Conservation (phyloP, 2,113 vertebrate species). For the Phylloscopus trochilus region DNA sequence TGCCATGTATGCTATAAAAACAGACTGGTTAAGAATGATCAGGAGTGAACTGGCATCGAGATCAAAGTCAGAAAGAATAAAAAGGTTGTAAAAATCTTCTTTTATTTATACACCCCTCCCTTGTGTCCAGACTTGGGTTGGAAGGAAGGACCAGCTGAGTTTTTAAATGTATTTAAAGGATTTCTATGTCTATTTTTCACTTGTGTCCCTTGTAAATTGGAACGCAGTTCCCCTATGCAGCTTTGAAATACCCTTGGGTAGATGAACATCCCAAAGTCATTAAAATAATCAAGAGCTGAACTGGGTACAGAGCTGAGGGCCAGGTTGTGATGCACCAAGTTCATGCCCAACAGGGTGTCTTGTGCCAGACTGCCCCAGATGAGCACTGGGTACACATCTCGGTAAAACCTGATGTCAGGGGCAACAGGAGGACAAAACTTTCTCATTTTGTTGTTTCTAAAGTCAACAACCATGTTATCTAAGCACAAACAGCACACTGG, state of each 20-base stretch:
- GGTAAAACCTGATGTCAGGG: neutral
- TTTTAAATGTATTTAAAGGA: neutral
- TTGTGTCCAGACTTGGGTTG: neutral
- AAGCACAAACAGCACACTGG: neutral
- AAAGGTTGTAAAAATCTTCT: neutral
- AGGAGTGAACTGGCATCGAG: neutral
- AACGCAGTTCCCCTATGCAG: neutral
- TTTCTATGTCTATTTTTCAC: neutral
- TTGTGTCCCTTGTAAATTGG: neutral
- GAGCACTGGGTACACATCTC: neutral
- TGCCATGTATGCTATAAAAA: neutral
- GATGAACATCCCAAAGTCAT: neutral
- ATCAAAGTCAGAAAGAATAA: neutral
- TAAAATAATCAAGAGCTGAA: neutral
- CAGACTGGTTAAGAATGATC: neutral
- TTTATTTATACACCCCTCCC: neutral
- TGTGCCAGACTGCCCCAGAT: neutral
- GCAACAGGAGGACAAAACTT: neutral
- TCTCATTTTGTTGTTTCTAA: neutral
- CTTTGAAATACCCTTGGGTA: neutral
- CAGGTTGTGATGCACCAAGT: neutral
- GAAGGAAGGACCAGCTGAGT: neutral
- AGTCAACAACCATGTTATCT: neutral
- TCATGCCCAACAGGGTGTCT: fast-evolving
- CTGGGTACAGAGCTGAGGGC: neutral